Evolutionary conservation across 2,888 invertebrate species (phyloP), one percentile per base, ranked within the genome.

Genomic region (Machimus rusticus): DNA sequence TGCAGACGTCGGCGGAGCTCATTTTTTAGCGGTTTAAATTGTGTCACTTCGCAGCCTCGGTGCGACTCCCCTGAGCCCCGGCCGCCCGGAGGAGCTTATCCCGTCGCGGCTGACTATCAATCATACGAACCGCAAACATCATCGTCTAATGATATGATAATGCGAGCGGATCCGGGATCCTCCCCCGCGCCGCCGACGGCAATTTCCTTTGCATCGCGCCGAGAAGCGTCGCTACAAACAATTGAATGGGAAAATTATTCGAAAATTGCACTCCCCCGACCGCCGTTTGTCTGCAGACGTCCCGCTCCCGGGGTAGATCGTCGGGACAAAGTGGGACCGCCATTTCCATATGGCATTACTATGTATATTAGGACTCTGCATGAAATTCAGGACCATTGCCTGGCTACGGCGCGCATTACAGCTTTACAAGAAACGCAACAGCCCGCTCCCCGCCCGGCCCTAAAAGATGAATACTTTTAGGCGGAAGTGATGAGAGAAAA

Each of bases 101-200:
- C 37, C 23, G n/a, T n/a, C 43, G 16, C 74, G 16, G 4, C n/a
- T 28, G 74, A 74, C 85, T 43, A 85, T 85, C 74, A 85, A 85
- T 85, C 85, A 85, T 85, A 28, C 46, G 43, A 46, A 74, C 85
- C 74, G 74, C 74, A 74, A 74, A 85, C 85, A 74, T 85, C 85
- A 74, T 46, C 85, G 85, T 46, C 85, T 85, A 85, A 85, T 85
- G 85, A 85, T 85, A 85, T 85, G 85, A 74, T 85, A 85, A 85
- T 74, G 85, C 74, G 57, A 6, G 14, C 82, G 82, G 57, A 82
- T 66, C 28, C 82, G 39, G 82, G 37, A 82, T 66, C 51, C 82
- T 82, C 57, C 66, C 37, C 51, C 43, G 19, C 16, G 74, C 34
- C 16, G 74, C 34, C 28, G 39, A 28, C 31, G 28, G 46, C 23